Conservation (phyloP, 2,113 vertebrate genomes). For the Lamprotornis superbus region DNA sequence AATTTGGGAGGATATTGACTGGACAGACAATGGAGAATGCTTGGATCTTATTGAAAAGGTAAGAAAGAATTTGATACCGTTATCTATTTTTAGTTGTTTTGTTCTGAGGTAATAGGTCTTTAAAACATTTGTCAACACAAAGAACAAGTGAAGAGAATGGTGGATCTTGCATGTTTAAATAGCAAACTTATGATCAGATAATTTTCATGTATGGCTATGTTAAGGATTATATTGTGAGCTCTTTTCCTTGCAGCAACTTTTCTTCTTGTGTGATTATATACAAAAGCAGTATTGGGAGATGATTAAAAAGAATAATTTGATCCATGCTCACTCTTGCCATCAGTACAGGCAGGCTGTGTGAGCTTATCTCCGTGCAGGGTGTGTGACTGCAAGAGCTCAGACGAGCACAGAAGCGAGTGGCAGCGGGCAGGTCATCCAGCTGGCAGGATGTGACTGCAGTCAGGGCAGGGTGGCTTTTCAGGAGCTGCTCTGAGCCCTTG, state of each 20-base stretch:
- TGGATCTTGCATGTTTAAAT: background rate
- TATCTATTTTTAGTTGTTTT: background rate
- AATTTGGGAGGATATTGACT: conserved; percentile 93
- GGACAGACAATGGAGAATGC: conserved; percentile 98
- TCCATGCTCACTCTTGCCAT: background rate
- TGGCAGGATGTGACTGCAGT: background rate
- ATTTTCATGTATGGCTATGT: background rate
- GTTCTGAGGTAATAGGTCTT: background rate
- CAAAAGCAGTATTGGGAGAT: background rate
- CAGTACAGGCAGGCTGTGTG: accelerated
- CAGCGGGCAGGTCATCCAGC: background rate
- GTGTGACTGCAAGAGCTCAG: background rate
- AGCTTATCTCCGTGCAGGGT: accelerated
- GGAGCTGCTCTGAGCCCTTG: background rate
- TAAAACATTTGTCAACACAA: background rate
- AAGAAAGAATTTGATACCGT: background rate
- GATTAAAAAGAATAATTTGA: background rate
- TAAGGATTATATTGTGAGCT: background rate
- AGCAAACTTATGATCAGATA: background rate
- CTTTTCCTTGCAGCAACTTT: background rate
- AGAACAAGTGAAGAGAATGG: background rate
- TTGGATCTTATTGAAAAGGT: conserved; percentile 98
- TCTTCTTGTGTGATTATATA: background rate
- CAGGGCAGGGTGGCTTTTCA: background rate
- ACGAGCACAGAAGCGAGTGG: accelerated